Base-by-base conservation (phyloP, 1,140 invertebrate species). In the Meloidogyne exigua region DNA sequence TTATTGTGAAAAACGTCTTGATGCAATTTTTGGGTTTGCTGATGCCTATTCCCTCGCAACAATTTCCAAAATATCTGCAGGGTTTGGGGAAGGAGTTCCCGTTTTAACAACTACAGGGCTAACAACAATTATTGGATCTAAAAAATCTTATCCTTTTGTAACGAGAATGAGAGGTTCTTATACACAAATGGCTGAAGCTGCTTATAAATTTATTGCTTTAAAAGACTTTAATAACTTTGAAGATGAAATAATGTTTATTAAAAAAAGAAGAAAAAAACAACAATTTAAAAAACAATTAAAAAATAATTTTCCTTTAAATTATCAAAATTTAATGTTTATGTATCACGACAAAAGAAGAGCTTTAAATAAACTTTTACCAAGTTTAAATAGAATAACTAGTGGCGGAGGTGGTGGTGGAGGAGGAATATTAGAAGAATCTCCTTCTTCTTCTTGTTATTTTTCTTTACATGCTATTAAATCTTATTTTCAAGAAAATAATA, bases 11-110 rank as follows among this genome's bases (percentile, higher is more conserved):
- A 63, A 78, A 36, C 79, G 81, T 13, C 75, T 87, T 4, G 85
- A 87, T 49, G 85, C 83, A 12, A 81, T 87, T 42, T 90, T 96
- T 79, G 95, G 94, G 0, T 93, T 95, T 1, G 92, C 94, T 1
- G 95, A 94, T 88, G 93, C 94, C 83, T 96, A 95, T 87, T 92
- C 93, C 4, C 90, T 96, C 64, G 93, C 94, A 0, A 94, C 94
- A 0, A 93, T 96, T 1, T 92, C 93, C 0, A 90, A 94, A 15
- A 95, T 95, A 84, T 91, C 93, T 1, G 91, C 92, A 1, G 91
- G 91, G 12, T 95, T 94, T 25, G 76, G 79, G 93, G 89, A 87
- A 23, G 87, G 92, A 0, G 92, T 95, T 21, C 94, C 95, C 0
- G 91, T 96, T 1, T 85, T 96, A 1, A 94, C 93, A 2, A 91